Evolutionary conservation across 2,888 invertebrate species (phyloP).

Genomic region (Uloborus plumipes): DNA sequence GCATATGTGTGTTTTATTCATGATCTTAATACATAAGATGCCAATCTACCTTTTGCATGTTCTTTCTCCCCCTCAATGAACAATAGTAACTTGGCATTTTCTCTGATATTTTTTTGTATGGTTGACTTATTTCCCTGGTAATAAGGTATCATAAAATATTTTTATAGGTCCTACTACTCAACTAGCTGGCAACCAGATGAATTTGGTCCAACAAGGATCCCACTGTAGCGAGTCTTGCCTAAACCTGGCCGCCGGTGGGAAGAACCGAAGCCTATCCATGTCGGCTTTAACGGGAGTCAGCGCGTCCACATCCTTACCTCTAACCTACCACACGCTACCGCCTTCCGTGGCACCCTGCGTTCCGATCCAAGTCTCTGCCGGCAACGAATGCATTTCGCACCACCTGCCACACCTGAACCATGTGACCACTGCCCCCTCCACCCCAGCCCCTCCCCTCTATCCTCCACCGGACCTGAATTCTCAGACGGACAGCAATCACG

Average conservation of each 20-base stretch:
- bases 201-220: slow-evolving; percentile 48
- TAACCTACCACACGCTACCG: slow-evolving; percentile 60
- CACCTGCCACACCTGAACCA: slow-evolving; percentile 45
- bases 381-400: slow-evolving; percentile 28
- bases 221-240: slow-evolving; percentile 64
- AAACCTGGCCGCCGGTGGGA: slow-evolving; percentile 31
- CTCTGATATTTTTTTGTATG: too few relatives aligned
- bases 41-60: too few relatives aligned
- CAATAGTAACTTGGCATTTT: too few relatives aligned
- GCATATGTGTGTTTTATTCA: too few relatives aligned
- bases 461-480: slow-evolving; percentile 86
- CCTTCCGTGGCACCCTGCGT: slow-evolving; percentile 67
- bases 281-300: slow-evolving; percentile 39
- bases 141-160: background rate
- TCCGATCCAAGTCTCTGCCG: slow-evolving; percentile 41
- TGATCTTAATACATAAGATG: too few relatives aligned
- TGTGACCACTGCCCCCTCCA: slow-evolving; percentile 60
- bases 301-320: slow-evolving; percentile 50
- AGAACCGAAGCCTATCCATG: slow-evolving; percentile 44
- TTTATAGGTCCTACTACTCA: slow-evolving; percentile 62
- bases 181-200: slow-evolving; percentile 52
- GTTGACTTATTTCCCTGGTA: too few relatives aligned
- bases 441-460: slow-evolving; percentile 62
- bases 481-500: slow-evolving; percentile 98
- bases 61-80: too few relatives aligned